These are phyloP conservation scores for Emys orbicularis DNA, from an alignment of 2,797 vertebrate genomes.

Conservation along the genomic window DNA sequence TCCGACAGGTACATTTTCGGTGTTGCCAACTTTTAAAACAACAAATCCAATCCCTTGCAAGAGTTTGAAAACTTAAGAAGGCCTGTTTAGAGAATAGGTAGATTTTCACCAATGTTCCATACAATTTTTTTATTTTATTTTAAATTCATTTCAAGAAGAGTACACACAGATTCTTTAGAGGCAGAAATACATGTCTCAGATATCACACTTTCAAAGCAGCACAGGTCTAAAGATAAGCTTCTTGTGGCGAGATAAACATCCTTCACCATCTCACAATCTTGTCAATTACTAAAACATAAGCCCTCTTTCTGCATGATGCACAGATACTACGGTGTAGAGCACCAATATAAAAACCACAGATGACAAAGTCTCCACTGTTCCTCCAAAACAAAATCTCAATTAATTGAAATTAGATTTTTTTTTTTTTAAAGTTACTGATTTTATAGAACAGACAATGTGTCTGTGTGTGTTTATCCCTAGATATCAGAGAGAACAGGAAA, in stretches of 20 bases:
- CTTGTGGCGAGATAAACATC: neutral
- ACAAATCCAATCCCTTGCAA: neutral
- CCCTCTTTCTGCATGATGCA: neutral
- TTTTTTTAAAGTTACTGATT: neutral
- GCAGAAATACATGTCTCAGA: neutral
- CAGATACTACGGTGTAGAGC: neutral
- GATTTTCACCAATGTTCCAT: neutral
- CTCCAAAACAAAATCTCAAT: neutral
- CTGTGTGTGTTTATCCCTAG: constrained; percentile 67
- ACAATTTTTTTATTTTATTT: neutral
- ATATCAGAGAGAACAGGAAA: constrained; percentile 76
- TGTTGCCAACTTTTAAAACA: neutral
- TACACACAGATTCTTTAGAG: neutral
- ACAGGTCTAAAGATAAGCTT: neutral
- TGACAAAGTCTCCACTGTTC: neutral
- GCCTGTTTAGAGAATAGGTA: neutral
- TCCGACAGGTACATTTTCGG: neutral
- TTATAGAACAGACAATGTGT: neutral
- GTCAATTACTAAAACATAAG: neutral
- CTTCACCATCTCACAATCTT: neutral
- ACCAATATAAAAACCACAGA: neutral
- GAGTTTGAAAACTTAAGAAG: neutral
- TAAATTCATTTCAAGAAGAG: neutral
- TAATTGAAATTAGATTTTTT: neutral
- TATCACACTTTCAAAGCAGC: neutral